Conservation (phyloP, 1,140 invertebrate genomes). For the Cryptotermes secundus region DNA sequence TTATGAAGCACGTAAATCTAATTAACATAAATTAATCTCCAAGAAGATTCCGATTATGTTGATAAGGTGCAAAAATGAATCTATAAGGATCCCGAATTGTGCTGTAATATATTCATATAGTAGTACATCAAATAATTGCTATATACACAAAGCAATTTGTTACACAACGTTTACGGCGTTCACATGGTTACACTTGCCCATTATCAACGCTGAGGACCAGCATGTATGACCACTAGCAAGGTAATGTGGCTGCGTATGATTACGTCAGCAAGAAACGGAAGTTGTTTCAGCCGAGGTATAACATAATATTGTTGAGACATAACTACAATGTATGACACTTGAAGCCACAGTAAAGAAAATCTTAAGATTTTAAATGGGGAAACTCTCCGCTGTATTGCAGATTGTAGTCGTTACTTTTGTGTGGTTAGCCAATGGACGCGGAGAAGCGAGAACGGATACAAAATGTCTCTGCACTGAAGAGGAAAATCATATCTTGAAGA, state of each 20-base stretch:
- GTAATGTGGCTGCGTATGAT: background rate
- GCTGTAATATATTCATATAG: too few relatives aligned
- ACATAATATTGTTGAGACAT: background rate
- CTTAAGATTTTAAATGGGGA: background rate
- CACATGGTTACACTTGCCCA: too few relatives aligned
- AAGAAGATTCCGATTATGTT: too few relatives aligned
- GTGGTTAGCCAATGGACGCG: background rate
- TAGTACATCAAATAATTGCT: too few relatives aligned
- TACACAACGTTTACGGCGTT: too few relatives aligned
- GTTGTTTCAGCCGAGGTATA: conserved; percentile 1
- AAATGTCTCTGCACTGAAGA: background rate
- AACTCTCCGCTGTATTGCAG: background rate
- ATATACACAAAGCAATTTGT: too few relatives aligned
- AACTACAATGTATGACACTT: background rate
- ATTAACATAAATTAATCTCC: too few relatives aligned
- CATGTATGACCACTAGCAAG: background rate
- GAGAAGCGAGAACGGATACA: background rate
- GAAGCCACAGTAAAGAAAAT: background rate
- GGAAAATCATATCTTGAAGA: background rate
- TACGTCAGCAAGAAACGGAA: background rate
- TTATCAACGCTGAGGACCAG: too few relatives aligned
- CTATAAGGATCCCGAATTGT: too few relatives aligned
- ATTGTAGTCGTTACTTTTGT: background rate
- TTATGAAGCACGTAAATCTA: too few relatives aligned
- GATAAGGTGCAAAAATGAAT: too few relatives aligned